A percentile compares a stretch with the other conserved stretches of the same genome.
Conservation (phyloP, 2,113 vertebrate genomes). For the Myrmecophaga tridactyla region DNA sequence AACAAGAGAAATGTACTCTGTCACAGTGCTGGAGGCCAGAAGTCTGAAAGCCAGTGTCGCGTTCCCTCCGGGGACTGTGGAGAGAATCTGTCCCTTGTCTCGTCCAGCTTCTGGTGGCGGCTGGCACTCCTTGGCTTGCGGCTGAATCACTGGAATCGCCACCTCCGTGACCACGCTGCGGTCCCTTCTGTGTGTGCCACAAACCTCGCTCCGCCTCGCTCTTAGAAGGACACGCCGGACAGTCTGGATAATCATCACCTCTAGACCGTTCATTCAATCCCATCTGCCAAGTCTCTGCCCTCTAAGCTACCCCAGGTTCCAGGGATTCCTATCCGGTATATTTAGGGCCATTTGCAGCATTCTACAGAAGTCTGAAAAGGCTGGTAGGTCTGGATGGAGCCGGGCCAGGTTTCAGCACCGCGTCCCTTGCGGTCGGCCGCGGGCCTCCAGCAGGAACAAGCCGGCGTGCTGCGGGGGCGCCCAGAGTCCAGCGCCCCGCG, state of each 20-base stretch:
- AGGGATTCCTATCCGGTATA: too few relatives aligned
- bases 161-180: not conserved
- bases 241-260: not conserved
- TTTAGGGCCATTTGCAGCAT: too few relatives aligned
- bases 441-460: slow-evolving; percentile 89
- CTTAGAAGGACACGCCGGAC: not conserved
- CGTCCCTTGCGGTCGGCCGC: slow-evolving; percentile 82
- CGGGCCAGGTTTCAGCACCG: slow-evolving; percentile 88
- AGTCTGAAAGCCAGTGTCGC: not conserved
- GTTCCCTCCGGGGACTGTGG: not conserved
- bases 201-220: not conserved
- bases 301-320: too few relatives aligned
- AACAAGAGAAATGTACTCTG: not conserved
- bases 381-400: slow-evolving; percentile 93
- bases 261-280: not conserved
- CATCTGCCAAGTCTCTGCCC: not conserved
- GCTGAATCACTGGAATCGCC: not conserved
- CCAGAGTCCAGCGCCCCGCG: slow-evolving; percentile 91
- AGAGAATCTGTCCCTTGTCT: not conserved
- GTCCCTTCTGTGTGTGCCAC: not conserved
- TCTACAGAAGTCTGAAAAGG: not conserved
- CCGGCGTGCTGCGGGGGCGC: slow-evolving; percentile 94
- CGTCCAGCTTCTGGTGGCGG: not conserved
- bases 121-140: not conserved
- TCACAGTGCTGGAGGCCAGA: not conserved